Evolutionary conservation across 2,797 vertebrate species (phyloP).

Genomic region (Enteromius radiatus): DNA sequence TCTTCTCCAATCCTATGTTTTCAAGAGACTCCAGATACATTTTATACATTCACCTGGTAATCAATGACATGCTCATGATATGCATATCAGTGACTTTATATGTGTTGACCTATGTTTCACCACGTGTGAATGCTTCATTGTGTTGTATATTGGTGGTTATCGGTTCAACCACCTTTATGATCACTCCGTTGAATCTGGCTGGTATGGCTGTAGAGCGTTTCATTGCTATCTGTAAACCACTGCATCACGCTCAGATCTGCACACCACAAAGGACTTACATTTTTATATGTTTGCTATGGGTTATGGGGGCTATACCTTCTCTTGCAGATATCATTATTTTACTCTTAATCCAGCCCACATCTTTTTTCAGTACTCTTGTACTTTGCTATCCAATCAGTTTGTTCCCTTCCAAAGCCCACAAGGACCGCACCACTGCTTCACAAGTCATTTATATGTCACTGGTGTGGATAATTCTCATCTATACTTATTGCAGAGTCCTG

Average conservation of each 20-base stretch:
- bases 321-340: conserved; percentile 63
- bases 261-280: conserved; percentile 60
- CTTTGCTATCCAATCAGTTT: conserved; percentile 52
- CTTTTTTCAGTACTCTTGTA: conserved; percentile 59
- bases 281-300: conserved; percentile 68
- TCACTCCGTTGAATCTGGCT: conserved; percentile 76
- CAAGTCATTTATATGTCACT: conserved; percentile 52
- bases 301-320: conserved; percentile 56
- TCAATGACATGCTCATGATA: conserved; percentile 74
- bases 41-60: conserved; percentile 73
- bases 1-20: conserved; percentile 54
- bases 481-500: conserved; percentile 14
- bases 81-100: conserved; percentile 57
- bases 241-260: conserved; percentile 66
- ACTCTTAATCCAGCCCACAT: conserved; percentile 50
- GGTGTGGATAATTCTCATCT: conserved; percentile 60
- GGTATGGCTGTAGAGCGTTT: conserved; percentile 77
- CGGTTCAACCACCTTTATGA: conserved; percentile 64
- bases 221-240: conserved; percentile 73
- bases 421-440: conserved; percentile 60
- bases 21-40: conserved; percentile 72
- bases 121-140: conserved; percentile 56
- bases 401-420: conserved; percentile 55
- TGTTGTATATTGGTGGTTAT: conserved; percentile 66
- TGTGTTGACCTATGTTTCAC: conserved; percentile 61